Evolutionary conservation across 2,888 invertebrate species (phyloP), one percentile per base, ranked within the genome.

Genomic region (Synanthedon tipuliformis): DNA sequence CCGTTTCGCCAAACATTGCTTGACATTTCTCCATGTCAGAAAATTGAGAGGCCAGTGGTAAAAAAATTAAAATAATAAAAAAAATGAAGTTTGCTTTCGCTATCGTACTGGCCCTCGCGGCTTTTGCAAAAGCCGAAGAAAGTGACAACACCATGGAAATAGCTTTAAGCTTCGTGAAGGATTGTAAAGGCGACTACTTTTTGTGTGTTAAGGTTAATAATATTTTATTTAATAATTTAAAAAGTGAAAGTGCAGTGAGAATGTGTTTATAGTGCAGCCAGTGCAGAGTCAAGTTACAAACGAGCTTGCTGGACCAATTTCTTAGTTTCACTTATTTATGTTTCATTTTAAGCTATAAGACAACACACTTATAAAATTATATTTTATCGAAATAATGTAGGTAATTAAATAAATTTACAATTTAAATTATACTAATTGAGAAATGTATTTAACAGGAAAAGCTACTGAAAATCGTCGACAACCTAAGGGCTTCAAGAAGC

Each of bases 141-240:
- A 76, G 82, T 64, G 89, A 90, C 58, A 90, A 88, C 45, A 82
- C 85, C 49, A 75, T 93, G 70, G 90, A 90, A 61, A 89, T 89
- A 48, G 92, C 92, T 10, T 82, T 93, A 55, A 89, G 88, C 70
- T 91, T 93, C 75, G 85, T 93, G 58, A 90, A 92, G 83, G 92
- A 92, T 68, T 94, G 94, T 78, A 87, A 89, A 63, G 91, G 89
- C 66, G 91, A 92, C 64, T 88, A 93, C 77, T 82, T 90, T 58
- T 73, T 92, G 65, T 94, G 94, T 86, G 88, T 93, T 66, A 94
- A 94, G 91, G 93, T 93, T 68, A 86, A 85, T 83, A 78, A 68
- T 71, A 45, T 45, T n/a, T 45, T 45, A 7, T 34, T 34, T 34
- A 34, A 63, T 66, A 70, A 67, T 62, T 68, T 65, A 34, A n/a